Evolutionary conservation across 2,113 vertebrate species (phyloP).

Genomic region (Malurus elegans): DNA sequence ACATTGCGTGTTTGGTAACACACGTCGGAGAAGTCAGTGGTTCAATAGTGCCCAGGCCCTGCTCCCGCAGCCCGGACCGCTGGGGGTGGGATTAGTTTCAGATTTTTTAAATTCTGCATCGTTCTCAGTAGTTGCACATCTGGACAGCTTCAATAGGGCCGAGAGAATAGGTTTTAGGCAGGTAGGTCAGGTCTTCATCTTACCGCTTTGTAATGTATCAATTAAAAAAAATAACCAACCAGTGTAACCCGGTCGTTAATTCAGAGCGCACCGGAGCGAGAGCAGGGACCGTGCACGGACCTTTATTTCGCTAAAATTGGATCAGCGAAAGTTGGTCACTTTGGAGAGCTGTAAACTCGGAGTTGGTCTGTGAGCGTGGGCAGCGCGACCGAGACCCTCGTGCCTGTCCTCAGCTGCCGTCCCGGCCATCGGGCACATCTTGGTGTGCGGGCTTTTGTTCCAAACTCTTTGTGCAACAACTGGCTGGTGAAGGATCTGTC

Average conservation of each 20-base stretch:
- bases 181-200: not conserved
- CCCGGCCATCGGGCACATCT: not conserved
- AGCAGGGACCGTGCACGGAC: not conserved
- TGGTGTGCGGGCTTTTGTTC: conserved; percentile 50
- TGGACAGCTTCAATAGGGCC: fast-evolving
- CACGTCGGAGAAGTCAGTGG: not conserved
- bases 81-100: not conserved
- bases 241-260: not conserved
- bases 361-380: not conserved
- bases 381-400: not conserved
- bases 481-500: not conserved
- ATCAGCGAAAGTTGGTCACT: not conserved
- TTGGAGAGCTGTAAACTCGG: not conserved
- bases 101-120: not conserved
- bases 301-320: not conserved
- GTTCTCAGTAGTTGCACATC: fast-evolving
- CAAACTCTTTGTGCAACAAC: conserved; percentile 35
- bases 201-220: not conserved
- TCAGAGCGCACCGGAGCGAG: not conserved
- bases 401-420: not conserved
- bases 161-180: not conserved
- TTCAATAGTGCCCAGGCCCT: not conserved
- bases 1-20: fast-evolving
- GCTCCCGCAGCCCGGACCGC: not conserved
- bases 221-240: fast-evolving